A percentile compares a stretch with the other conserved stretches of the same genome.
phyloP scores from a whole-genome alignment of 1,140 invertebrate genomes.

The Zaprionus taronus region DNA sequence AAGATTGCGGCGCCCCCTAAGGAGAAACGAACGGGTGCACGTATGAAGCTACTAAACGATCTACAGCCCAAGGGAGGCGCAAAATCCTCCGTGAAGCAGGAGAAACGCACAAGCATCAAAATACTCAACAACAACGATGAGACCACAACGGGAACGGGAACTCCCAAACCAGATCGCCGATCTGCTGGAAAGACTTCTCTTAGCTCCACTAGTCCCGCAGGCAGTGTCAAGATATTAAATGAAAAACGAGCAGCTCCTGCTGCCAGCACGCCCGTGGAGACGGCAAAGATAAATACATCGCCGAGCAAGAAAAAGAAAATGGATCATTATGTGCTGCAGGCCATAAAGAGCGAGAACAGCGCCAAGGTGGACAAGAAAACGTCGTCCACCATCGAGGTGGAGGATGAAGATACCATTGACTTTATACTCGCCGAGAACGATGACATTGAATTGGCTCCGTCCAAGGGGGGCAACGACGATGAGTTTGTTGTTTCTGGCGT shows the following conservation, averaged over 20 bases:
- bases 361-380: slow-evolving; percentile 56
- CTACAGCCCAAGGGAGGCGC: slow-evolving; percentile 15
- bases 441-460: slow-evolving; percentile 42
- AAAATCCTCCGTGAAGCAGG: slow-evolving; percentile 38
- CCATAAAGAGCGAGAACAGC: slow-evolving; percentile 66
- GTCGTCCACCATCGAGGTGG: slow-evolving; percentile 17
- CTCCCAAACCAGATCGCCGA: slow-evolving; percentile 44
- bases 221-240: slow-evolving; percentile 62
- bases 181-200: slow-evolving; percentile 2
- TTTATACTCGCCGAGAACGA: slow-evolving; percentile 71
- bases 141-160: slow-evolving; percentile 10
- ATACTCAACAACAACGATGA: slow-evolving; percentile 76
- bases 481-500: slow-evolving; percentile 55
- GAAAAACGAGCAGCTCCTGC: slow-evolving; percentile 47
- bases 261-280: slow-evolving; percentile 33
- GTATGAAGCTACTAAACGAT: slow-evolving; percentile 67
- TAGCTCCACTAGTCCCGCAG: slow-evolving; percentile 19
- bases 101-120: slow-evolving; percentile 63
- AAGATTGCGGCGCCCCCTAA: slow-evolving; percentile 37
- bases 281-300: slow-evolving; percentile 52
- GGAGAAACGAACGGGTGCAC: slow-evolving; percentile 48
- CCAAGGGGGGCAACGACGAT: slow-evolving; percentile 40
- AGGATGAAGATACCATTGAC: slow-evolving; percentile 72
- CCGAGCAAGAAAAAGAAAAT: slow-evolving; percentile 63
- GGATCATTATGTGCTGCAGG: slow-evolving; percentile 78